phyloP scores from a whole-genome alignment of 2,888 invertebrate species.

The Pterobdella sp. region DNA sequence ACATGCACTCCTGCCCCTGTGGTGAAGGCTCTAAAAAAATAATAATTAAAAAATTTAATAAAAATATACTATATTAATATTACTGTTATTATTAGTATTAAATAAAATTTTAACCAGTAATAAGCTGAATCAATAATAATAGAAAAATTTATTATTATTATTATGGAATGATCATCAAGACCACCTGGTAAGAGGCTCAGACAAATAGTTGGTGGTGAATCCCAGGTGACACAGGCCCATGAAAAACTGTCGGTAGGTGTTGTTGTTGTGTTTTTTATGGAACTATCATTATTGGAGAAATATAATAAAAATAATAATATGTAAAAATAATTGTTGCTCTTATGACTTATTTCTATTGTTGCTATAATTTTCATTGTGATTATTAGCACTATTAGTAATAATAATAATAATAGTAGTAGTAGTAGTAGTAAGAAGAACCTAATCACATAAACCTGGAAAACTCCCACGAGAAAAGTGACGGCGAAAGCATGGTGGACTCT shows the following conservation, averaged over 20 bases:
- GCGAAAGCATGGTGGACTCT: conserved; percentile 22
- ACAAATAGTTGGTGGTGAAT: conserved; percentile 36
- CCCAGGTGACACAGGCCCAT: conserved; percentile 37
- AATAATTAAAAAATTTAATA: too few species aligned
- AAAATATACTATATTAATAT: too few species aligned
- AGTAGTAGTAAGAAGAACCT: too few species aligned
- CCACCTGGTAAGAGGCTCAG: conserved; percentile 61
- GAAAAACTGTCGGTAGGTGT: conserved; percentile 29
- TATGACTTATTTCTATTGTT: background rate
- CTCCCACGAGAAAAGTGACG: conserved; percentile 23
- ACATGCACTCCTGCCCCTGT: conserved; percentile 80
- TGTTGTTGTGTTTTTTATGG: background rate
- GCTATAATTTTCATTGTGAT: background rate
- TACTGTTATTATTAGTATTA: too few species aligned
- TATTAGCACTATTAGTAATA: background rate
- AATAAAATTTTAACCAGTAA: too few species aligned
- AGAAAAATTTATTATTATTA: too few species aligned
- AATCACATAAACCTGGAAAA: too few species aligned
- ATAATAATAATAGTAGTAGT: background rate
- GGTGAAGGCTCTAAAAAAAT: too few species aligned
- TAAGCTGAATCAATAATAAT: too few species aligned
- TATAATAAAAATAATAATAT: background rate
- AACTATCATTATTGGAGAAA: background rate
- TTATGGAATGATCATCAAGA: too few species aligned
- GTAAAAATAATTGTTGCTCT: background rate